These are phyloP conservation scores for Heptranchias perlo DNA, from an alignment of 2,113 vertebrate genomes.

Conservation along the genomic window DNA sequence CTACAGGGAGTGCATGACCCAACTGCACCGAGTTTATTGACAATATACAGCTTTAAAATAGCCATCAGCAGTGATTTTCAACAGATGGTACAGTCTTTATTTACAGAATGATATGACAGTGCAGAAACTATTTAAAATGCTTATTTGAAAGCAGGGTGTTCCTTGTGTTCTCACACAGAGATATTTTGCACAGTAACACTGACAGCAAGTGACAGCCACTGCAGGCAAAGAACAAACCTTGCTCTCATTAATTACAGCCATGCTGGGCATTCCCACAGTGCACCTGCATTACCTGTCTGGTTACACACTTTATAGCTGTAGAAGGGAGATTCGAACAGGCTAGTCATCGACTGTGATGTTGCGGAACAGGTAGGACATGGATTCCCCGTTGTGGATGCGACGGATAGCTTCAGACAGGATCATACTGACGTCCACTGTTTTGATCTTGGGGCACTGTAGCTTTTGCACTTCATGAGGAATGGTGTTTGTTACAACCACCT, in stretches of 20 bases:
- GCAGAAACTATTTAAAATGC: constrained; percentile 8
- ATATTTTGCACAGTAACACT: neutral
- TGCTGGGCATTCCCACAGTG: neutral
- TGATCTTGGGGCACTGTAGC: constrained; percentile 97
- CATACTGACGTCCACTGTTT: constrained; percentile 97
- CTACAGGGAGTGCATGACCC: neutral
- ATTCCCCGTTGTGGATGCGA: constrained; percentile 97
- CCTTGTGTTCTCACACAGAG: neutral
- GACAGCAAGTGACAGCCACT: neutral
- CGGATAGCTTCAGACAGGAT: constrained; percentile 92
- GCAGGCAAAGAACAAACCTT: neutral
- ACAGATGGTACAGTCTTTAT: constrained; percentile 19
- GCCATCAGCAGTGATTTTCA: neutral
- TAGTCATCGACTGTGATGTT: constrained; percentile 96
- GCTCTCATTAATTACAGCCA: neutral
- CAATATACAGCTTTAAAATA: constrained; percentile 2
- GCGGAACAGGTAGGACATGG: constrained; percentile 96
- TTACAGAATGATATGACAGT: constrained; percentile 27
- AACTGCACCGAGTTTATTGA: neutral
- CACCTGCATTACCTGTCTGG: neutral
- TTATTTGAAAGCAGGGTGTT: neutral
- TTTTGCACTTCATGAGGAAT: constrained; percentile 97
- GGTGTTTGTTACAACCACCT: constrained; percentile 98
- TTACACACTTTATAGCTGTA: neutral
- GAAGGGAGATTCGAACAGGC: no score